Conservation (phyloP, 1,140 invertebrate species). For the Phocides pigmalion region DNA sequence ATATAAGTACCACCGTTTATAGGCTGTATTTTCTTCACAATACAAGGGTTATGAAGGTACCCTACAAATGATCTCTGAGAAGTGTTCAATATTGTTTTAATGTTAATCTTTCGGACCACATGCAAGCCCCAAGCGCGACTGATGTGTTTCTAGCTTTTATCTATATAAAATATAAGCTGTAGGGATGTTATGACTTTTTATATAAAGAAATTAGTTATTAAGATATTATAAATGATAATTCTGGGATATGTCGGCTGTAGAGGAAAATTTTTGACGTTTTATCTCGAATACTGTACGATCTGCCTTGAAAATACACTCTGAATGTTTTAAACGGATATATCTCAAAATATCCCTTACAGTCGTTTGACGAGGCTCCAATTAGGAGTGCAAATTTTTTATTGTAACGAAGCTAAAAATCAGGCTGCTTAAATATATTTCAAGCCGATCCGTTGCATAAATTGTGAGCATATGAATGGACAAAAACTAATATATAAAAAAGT, state of each 20-base stretch:
- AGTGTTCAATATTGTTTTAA: conserved; percentile 38
- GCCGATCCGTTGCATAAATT: conserved; percentile 1
- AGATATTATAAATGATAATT: conserved; percentile 53
- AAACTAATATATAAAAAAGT: too few species aligned
- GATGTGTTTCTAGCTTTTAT: conserved; percentile 65
- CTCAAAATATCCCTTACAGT: conserved; percentile 32
- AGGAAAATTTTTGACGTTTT: conserved; percentile 10
- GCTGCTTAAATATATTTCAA: conserved; percentile 20
- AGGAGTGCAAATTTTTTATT: conserved; percentile 38
- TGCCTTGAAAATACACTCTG: not conserved
- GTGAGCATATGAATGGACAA: not conserved
- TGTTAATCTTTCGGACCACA: conserved; percentile 15
- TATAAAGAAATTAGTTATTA: conserved; percentile 58
- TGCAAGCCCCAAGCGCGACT: conserved; percentile 55
- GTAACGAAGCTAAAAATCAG: conserved; percentile 32
- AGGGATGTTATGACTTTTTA: conserved; percentile 65
- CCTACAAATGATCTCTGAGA: conserved; percentile 41
- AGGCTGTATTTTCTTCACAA: not conserved
- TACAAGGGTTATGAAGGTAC: not conserved
- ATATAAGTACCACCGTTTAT: not conserved
- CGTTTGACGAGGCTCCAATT: conserved; percentile 41
- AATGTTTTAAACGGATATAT: not conserved
- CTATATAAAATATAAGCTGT: conserved; percentile 47
- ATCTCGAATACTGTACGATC: conserved; percentile 13
- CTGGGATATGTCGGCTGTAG: conserved; percentile 5